These are phyloP conservation scores for Papilio dardanus DNA, from an alignment of 1,140 invertebrate species.

Conservation along the genomic window DNA sequence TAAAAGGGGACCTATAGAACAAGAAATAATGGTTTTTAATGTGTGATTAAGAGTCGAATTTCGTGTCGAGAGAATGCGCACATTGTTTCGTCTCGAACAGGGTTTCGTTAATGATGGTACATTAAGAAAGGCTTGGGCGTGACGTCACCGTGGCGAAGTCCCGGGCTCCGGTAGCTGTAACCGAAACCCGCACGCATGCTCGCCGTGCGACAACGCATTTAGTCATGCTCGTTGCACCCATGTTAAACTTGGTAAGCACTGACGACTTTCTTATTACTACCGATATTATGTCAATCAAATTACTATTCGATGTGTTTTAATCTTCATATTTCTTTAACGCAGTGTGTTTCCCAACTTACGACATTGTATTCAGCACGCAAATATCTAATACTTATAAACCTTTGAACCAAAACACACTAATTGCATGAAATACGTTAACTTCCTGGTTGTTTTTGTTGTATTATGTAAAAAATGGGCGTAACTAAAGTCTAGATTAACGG, in stretches of 20 bases:
- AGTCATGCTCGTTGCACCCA: constrained; percentile 56
- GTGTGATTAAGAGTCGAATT: constrained; percentile 59
- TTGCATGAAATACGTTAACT: constrained; percentile 28
- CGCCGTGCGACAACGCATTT: constrained; percentile 55
- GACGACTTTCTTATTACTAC: not conserved
- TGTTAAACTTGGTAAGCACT: constrained; percentile 24
- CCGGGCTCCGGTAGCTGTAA: constrained; percentile 67
- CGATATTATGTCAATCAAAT: constrained; percentile 23
- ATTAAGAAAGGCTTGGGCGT: constrained; percentile 63
- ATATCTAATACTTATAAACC: not conserved
- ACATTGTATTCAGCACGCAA: not conserved
- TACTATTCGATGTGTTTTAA: not conserved
- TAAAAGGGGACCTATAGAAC: not conserved
- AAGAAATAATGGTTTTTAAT: constrained; percentile 42
- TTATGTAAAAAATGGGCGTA: constrained; percentile 27
- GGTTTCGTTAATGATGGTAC: constrained; percentile 74
- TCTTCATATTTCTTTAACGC: not conserved
- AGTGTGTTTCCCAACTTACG: not conserved
- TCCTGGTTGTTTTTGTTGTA: constrained; percentile 34
- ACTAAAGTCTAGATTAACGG: constrained; percentile 31
- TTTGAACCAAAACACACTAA: constrained; percentile 31
- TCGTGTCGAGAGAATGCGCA: constrained; percentile 52
- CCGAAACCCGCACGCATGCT: constrained; percentile 68
- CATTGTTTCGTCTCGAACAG: constrained; percentile 65
- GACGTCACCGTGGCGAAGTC: constrained; percentile 53